phyloP scores from a whole-genome alignment of 2,888 invertebrate genomes.

The Hecatera dysodea region DNA sequence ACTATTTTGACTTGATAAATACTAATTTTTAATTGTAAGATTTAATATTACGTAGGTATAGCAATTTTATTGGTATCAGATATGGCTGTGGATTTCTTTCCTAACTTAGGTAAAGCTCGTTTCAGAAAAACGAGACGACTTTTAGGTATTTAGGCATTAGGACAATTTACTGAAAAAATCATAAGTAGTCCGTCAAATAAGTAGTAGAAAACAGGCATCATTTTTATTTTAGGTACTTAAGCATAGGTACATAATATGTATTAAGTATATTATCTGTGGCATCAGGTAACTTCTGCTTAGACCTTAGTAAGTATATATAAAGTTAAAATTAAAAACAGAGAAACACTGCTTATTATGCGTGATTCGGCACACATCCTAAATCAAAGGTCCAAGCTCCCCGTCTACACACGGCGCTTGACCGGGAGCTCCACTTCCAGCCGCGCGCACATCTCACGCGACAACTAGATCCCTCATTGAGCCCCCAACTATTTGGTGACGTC shows the following conservation, averaged over 20 bases:
- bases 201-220: neutral
- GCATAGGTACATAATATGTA: too few species aligned
- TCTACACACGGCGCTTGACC: slow-evolving; percentile 77
- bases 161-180: too few species aligned
- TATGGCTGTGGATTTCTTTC: too few species aligned
- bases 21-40: neutral
- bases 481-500: slow-evolving; percentile 65
- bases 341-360: slow-evolving; percentile 6
- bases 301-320: neutral
- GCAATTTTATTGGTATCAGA: neutral
- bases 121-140: neutral
- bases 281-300: neutral
- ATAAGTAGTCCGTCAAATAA: too few species aligned
- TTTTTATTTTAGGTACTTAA: neutral
- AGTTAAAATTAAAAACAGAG: neutral
- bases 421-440: slow-evolving; percentile 76
- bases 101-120: neutral
- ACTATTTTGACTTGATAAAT: neutral
- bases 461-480: slow-evolving; percentile 80
- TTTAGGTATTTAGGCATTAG: neutral
- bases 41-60: too few species aligned
- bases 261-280: too few species aligned
- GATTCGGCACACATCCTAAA: slow-evolving; percentile 73
- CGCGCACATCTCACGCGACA: slow-evolving; percentile 81
- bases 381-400: slow-evolving; percentile 81